Conservation (phyloP, 53 echinoderm and acorn worm species). For the Zoroaster sp. region DNA sequence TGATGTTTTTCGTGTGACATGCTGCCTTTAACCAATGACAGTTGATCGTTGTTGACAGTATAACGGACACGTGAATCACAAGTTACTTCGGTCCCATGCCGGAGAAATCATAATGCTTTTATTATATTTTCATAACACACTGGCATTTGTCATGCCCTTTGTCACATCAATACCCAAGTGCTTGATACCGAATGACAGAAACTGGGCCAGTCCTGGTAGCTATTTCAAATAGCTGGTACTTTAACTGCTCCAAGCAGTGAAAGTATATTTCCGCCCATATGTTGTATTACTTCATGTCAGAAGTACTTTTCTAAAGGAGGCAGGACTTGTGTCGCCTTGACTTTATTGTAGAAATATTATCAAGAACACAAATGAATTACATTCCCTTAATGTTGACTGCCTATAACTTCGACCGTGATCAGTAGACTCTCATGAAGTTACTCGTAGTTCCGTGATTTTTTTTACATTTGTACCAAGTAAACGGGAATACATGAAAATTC, state of each 20-base stretch:
- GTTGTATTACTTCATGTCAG: not conserved
- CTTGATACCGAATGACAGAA: constrained; percentile 6
- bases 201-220: not conserved
- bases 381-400: not conserved
- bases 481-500: too few species aligned
- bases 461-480: too few species aligned
- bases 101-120: constrained; percentile 19
- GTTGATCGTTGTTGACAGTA: constrained; percentile 18
- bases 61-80: constrained; percentile 46
- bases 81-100: not conserved
- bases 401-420: too few species aligned
- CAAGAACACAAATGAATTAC: not conserved
- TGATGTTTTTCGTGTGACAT: not conserved
- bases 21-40: not conserved
- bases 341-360: not conserved
- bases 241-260: not conserved
- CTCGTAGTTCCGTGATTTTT: too few species aligned
- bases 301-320: not conserved
- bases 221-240: not conserved
- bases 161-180: not conserved
- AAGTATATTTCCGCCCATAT: not conserved
- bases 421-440: too few species aligned
- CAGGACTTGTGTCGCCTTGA: not conserved
- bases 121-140: constrained; percentile 7
- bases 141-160: constrained; percentile 23